These are phyloP conservation scores for Acanthochromis polyacanthus DNA, from an alignment of 2,113 vertebrate genomes.

Conservation along the genomic window DNA sequence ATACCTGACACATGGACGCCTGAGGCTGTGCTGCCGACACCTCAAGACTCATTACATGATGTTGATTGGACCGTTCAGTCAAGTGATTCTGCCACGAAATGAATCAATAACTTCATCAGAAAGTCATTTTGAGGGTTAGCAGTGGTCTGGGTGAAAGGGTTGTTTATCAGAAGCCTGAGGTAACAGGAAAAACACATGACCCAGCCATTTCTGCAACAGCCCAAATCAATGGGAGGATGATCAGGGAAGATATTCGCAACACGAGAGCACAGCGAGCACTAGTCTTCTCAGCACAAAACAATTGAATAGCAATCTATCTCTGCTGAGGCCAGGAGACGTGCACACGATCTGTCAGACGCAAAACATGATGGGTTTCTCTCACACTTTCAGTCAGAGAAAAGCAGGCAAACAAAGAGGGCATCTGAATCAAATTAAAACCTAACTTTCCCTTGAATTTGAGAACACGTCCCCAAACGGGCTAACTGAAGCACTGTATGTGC, in stretches of 20 bases:
- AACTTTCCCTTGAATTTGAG: constrained; percentile 1
- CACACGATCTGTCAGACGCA: constrained; percentile 1
- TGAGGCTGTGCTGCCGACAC: background rate
- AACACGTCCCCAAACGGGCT: background rate
- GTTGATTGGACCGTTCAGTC: constrained; percentile 9
- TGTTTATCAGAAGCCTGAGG: constrained; percentile 63
- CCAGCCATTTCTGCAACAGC: constrained; percentile 55
- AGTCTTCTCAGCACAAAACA: constrained; percentile 70
- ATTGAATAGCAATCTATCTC: constrained; percentile 78
- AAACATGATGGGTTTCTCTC: background rate
- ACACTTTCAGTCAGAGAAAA: no score
- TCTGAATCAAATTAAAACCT: background rate
- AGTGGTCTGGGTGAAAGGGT: constrained; percentile 52
- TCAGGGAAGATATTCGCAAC: constrained; percentile 78
- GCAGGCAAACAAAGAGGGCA: no score
- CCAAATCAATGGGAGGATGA: constrained; percentile 74
- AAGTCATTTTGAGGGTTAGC: constrained; percentile 70
- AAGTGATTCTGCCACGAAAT: constrained; percentile 47
- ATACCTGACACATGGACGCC: background rate
- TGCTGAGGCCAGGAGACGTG: constrained; percentile 31
- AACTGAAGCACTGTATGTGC: background rate
- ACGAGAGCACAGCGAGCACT: constrained; percentile 67
- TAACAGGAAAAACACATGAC: constrained; percentile 59
- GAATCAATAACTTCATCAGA: constrained; percentile 76
- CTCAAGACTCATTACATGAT: constrained; percentile 8